phyloP scores from a whole-genome alignment of 2,797 vertebrate species.

The Sebastes wilsoni region DNA sequence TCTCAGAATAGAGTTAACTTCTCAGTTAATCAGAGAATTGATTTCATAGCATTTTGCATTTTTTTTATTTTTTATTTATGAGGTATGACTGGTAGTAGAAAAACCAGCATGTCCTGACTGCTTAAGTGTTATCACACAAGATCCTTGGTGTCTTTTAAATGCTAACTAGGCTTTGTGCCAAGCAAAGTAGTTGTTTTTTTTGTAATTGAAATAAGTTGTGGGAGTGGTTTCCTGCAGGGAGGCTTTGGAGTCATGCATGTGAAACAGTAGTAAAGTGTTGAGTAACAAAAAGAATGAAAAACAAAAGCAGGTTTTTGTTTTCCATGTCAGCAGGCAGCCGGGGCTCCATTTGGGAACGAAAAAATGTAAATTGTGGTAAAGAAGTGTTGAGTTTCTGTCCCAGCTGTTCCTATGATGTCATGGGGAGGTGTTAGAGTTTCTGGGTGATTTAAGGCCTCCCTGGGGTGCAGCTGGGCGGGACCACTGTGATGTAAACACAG shows the following conservation, averaged over 20 bases:
- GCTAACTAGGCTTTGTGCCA: not conserved
- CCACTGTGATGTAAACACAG: slow-evolving; percentile 75
- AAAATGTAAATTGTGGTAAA: slow-evolving; percentile 22
- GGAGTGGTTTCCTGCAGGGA: not conserved
- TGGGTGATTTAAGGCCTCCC: slow-evolving; percentile 3
- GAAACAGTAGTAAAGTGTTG: not conserved
- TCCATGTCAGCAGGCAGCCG: not conserved
- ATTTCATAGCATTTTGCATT: too few relatives aligned
- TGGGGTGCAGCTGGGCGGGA: slow-evolving; percentile 42
- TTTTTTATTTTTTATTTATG: not conserved
- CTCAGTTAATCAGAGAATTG: too few relatives aligned
- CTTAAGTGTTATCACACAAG: not conserved
- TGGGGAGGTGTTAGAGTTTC: not conserved
- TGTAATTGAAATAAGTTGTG: not conserved
- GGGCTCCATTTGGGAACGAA: not conserved
- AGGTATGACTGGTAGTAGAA: not conserved
- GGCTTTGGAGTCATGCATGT: not conserved
- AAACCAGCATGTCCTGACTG: not conserved
- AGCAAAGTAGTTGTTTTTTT: not conserved
- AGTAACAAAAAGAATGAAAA: not conserved
- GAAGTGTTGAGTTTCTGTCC: slow-evolving; percentile 37
- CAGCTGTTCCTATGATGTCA: slow-evolving; percentile 77
- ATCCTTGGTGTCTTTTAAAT: not conserved
- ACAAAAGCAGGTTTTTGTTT: not conserved
- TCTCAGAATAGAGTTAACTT: too few relatives aligned